These are phyloP conservation scores for Nycticryphes semicollaris DNA, from an alignment of 2,113 vertebrate species.

Conservation along the genomic window DNA sequence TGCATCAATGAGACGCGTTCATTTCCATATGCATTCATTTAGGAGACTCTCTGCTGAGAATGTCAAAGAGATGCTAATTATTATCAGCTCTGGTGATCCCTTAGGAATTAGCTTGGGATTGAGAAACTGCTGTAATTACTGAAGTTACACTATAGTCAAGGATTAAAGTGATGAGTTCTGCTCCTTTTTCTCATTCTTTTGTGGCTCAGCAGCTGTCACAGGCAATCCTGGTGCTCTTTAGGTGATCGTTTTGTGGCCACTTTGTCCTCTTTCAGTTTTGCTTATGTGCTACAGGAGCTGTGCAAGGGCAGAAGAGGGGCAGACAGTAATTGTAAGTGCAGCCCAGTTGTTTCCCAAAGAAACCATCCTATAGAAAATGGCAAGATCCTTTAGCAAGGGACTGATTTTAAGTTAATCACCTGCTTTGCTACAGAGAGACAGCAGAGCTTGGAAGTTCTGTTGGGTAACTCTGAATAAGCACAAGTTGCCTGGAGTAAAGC, in stretches of 20 bases:
- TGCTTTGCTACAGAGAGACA: not conserved
- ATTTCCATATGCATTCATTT: slow-evolving; percentile 35
- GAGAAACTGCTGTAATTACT: not conserved
- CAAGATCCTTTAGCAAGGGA: not conserved
- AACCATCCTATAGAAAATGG: not conserved
- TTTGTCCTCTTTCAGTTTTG: not conserved
- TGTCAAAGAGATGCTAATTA: slow-evolving; percentile 43
- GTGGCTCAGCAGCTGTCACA: not conserved
- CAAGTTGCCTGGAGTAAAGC: not conserved
- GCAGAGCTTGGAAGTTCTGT: not conserved
- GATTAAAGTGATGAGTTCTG: slow-evolving; percentile 10
- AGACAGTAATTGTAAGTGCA: not conserved
- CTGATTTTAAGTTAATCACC: not conserved
- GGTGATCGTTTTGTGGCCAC: not conserved
- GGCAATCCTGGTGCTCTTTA: not conserved
- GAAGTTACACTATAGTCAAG: not conserved
- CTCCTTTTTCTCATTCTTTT: not conserved
- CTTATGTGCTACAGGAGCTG: not conserved
- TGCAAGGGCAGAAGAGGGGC: not conserved
- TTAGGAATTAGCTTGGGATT: not conserved
- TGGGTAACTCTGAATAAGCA: not conserved
- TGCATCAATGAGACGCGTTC: not conserved
- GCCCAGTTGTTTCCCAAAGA: not conserved
- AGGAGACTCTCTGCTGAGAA: not conserved
- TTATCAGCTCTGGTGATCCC: not conserved